Base-by-base conservation (phyloP, 2,113 vertebrate species). In the Lophotis ruficrista region DNA sequence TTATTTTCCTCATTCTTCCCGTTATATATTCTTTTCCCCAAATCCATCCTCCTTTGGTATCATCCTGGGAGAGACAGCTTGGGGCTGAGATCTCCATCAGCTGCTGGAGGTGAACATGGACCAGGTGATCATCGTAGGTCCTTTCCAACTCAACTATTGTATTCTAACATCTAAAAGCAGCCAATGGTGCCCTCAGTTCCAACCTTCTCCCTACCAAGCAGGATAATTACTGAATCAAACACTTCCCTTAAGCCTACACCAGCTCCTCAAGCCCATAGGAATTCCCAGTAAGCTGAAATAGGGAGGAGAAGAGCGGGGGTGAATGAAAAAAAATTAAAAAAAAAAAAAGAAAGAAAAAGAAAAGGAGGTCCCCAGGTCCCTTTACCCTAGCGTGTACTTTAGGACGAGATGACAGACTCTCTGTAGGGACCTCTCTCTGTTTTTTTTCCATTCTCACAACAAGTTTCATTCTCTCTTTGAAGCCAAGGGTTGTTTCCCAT, bases 161-260 rank as follows among this genome's bases (percentile, higher is more conserved):
- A 14, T 17, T 60, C 60, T n/a, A 83, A 23, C 43, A 54, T 2
- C 77, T 62, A 35, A 15, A 68, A 56, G 66, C 27, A 47, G 25
- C 37, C 83, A 51, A 12, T 0, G 0, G 16, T 30, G n/a, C 27
- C 37, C 37, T 51, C 43, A 41, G 0, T 24, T 50, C 71, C 41
- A 18, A 54, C 28, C 58, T 73, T 24, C 68, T 60, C 30, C 61
- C 12, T 51, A 0, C 8, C 62, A 43, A 64, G 54, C 17, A 37
- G 31, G n/a, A 14, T 7, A 23, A 60, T 47, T 30, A 43, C 12
- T 1, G 4, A 64, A 50, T 25, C 56, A 33, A 75, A 66, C 28
- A 22, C 25, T 61, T 9, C 57, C 91, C 50, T 28, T 14, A 71
- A 76, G 18, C 38, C 57, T 30, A 33, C 0, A 3, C 24, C 41